These are phyloP conservation scores for Catalaphyllia jardinei DNA, from an alignment of 64 coral and sea anemone genomes.

Conservation along the genomic window DNA sequence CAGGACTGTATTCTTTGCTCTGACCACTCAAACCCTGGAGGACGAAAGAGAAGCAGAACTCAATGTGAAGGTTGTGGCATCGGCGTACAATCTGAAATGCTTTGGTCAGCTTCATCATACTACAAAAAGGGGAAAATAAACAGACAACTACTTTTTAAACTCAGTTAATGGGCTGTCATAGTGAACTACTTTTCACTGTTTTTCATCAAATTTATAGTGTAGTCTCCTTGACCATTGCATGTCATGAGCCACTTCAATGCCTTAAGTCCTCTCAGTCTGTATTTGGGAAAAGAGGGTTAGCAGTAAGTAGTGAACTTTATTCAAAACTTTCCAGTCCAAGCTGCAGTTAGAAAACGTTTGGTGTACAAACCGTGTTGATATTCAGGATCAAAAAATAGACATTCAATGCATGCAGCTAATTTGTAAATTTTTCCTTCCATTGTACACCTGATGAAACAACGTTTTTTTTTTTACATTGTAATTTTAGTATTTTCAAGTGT, in stretches of 20 bases:
- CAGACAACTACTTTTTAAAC: conserved; percentile 29
- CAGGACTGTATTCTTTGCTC: conserved; percentile 58
- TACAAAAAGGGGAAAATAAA: conserved; percentile 53
- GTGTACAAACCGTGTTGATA: conserved; percentile 64
- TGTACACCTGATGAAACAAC: conserved; percentile 19
- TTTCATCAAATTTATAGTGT: conserved; percentile 22
- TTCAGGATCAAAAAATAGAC: conserved; percentile 60
- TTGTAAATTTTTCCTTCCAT: conserved; percentile 49
- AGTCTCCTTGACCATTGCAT: background rate
- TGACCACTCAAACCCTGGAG: conserved; percentile 11
- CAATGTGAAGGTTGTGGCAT: conserved; percentile 51
- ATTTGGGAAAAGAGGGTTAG: conserved; percentile 31
- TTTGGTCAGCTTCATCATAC: conserved; percentile 44
- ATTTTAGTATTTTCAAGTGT: conserved; percentile 59
- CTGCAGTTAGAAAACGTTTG: conserved; percentile 63
- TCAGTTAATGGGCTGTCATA: conserved; percentile 31
- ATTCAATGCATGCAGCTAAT: conserved; percentile 58
- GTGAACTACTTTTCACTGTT: conserved; percentile 34
- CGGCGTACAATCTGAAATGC: conserved; percentile 48
- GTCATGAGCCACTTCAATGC: conserved; percentile 24
- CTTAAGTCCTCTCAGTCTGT: conserved; percentile 30
- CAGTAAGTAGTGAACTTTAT: conserved; percentile 59
- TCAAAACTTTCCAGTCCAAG: conserved; percentile 59
- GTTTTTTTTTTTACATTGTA: conserved; percentile 59
- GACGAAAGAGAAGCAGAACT: conserved; percentile 29